Percentiles rank a stretch among this genome's conserved stretches.
These are phyloP conservation scores for Tonatia bakeri DNA, from an alignment of 2,113 vertebrate genomes.

Conservation along the genomic window DNA sequence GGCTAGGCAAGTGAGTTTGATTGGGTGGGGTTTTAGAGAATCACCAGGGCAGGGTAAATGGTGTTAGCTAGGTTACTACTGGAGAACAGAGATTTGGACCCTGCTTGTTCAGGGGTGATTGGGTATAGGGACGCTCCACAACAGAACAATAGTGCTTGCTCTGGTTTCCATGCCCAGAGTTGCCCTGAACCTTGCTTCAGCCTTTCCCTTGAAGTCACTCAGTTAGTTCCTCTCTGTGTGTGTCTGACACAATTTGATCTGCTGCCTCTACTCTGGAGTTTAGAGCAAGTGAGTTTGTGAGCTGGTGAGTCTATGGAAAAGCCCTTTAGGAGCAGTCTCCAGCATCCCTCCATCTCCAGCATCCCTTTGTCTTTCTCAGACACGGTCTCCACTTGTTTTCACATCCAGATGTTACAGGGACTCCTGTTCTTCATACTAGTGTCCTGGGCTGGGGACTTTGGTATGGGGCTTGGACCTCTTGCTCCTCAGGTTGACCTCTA, in stretches of 20 bases:
- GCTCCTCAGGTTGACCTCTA: neutral
- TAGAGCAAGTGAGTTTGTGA: neutral
- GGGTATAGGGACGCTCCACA: neutral
- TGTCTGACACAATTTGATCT: neutral
- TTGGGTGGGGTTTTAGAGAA: neutral
- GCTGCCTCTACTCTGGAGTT: neutral
- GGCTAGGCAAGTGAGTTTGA: neutral
- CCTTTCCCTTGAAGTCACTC: neutral
- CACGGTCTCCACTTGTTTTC: neutral
- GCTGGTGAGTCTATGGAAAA: neutral
- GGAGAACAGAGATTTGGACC: neutral
- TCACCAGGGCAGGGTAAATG: neutral
- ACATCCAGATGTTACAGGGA: neutral
- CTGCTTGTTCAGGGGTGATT: neutral
- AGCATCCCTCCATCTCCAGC: neutral
- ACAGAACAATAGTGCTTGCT: neutral
- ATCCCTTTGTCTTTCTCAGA: neutral
- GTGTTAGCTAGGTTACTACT: neutral
- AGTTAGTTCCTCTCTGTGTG: neutral
- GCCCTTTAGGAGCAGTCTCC: neutral
- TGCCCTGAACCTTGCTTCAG: neutral
- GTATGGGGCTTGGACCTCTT: neutral
- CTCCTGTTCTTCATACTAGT: neutral
- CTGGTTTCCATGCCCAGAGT: neutral
- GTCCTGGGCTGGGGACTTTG: neutral